phyloP scores from a whole-genome alignment of 2,888 invertebrate genomes.

The Minunthozetes semirufus region DNA sequence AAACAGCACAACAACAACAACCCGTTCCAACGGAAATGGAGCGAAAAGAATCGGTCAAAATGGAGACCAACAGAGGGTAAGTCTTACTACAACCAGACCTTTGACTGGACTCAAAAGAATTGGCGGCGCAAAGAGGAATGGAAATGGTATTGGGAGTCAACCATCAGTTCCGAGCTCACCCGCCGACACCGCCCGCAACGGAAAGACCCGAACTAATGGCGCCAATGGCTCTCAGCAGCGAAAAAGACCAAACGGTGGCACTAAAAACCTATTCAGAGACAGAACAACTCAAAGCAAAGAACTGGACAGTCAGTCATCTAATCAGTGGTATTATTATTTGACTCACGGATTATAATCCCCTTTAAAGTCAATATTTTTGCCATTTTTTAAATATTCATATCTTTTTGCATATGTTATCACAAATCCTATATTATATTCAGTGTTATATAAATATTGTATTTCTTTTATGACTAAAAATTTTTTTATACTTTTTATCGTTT shows the following conservation, averaged over 20 bases:
- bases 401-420: neutral
- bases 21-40: neutral
- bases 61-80: neutral
- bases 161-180: neutral
- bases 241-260: neutral
- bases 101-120: neutral
- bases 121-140: neutral
- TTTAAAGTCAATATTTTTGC: neutral
- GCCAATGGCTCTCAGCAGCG: neutral
- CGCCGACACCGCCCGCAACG: neutral
- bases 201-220: neutral
- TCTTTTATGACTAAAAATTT: no score
- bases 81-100: neutral
- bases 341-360: neutral
- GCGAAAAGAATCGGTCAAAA: neutral
- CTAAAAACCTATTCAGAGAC: neutral
- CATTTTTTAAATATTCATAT: neutral
- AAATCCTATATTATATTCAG: neutral
- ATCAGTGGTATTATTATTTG: neutral
- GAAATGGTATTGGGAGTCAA: neutral
- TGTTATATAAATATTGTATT: no score
- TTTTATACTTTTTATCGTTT: no score
- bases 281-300: neutral
- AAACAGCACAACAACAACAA: neutral
- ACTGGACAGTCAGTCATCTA: constrained; percentile 1